These are phyloP conservation scores for Sphaerodactylus townsendi DNA, from an alignment of 2,113 vertebrate species.

Conservation along the genomic window DNA sequence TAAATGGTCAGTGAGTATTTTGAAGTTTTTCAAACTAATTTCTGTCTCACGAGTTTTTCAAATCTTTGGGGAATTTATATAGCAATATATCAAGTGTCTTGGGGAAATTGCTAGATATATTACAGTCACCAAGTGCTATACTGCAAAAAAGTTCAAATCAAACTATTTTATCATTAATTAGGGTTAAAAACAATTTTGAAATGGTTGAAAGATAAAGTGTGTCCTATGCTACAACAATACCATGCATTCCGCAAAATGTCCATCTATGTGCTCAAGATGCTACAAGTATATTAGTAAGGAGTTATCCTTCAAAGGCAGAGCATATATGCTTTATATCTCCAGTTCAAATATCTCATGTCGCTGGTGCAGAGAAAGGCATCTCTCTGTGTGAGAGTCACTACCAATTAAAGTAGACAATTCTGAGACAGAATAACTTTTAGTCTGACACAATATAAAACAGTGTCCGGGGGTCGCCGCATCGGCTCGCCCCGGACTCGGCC, in stretches of 20 bases:
- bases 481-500: no score
- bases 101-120: slow-evolving; percentile 49
- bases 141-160: slow-evolving; percentile 66
- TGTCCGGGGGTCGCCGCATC: no score
- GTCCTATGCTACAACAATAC: slow-evolving; percentile 56
- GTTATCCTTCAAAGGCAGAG: no score
- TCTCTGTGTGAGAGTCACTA: neutral
- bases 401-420: neutral
- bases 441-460: no score
- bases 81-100: slow-evolving; percentile 22
- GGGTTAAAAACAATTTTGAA: slow-evolving; percentile 55
- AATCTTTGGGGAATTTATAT: slow-evolving; percentile 13
- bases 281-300: slow-evolving; percentile 42
- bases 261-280: slow-evolving; percentile 57
- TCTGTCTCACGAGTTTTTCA: neutral
- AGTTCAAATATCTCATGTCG: neutral
- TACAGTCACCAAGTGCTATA: slow-evolving; percentile 65
- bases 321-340: neutral
- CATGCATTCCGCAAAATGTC: slow-evolving; percentile 68
- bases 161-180: slow-evolving; percentile 60
- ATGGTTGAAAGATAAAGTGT: slow-evolving; percentile 71
- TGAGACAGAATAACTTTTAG: no score
- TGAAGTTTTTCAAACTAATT: neutral
- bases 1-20: no score
- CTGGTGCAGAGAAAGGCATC: neutral